Evolutionary conservation across 2,888 invertebrate genomes (phyloP), one percentile per base, ranked within the genome.

Genomic region (Lathronympha strigana): DNA sequence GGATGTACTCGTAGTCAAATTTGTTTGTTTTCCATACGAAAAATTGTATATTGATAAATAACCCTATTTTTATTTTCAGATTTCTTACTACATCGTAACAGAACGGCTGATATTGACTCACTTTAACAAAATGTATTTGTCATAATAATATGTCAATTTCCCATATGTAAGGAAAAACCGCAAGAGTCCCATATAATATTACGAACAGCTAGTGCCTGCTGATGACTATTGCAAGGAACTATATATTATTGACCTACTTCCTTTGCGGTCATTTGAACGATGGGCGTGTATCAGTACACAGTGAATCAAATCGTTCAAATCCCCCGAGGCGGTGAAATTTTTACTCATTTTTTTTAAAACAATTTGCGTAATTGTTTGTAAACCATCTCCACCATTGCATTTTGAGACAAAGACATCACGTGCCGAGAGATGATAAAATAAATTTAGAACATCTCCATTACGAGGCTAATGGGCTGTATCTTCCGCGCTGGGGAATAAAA

Each of bases 401-500:
- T 68, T 72, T 72, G 69, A 70, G 50, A 88, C 84, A 83, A 81
- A 89, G 88, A 84, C 89, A 88, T 92, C 90, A 89, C 90, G 90
- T 89, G 90, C 90, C 84, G 83, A 82, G 78, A 88, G 87, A 90
- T 90, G 88, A 89, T 92, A 90, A 90, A 92, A 91, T 90, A 91
- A 91, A 91, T 90, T 90, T 84, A 76, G 83, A 87, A 87, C 88
- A 85, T 87, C 87, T 86, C 91, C 89, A 88, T 90, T 91, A 89
- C 89, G 77, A 80, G 86, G 89, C 90, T 91, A 92, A 92, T 91
- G 91, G 91, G 86, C 89, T 88, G 90, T 89, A 88, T 90, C 91
- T 89, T 78, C 81, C 85, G 83, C 84, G 88, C 84, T 82, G 80
- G 86, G 85, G 88, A 90, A 90, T 90, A 91, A 91, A 90, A 91